A percentile compares a stretch with the other conserved stretches of the same genome.
phyloP scores from a whole-genome alignment of 2,113 vertebrate species.

The Perognathus longimembris region DNA sequence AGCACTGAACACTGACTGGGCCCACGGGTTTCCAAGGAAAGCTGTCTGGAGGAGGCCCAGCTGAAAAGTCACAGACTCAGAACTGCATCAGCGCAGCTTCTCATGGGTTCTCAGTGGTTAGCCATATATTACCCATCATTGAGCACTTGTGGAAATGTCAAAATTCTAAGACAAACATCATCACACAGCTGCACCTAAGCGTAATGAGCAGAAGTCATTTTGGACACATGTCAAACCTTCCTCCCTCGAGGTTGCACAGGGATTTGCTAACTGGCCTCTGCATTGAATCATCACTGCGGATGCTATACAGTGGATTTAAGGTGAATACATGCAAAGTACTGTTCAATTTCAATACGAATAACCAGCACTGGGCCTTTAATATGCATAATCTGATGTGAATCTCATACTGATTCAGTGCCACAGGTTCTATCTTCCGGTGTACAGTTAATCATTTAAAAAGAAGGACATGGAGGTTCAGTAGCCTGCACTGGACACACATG shows the following conservation, averaged over 20 bases:
- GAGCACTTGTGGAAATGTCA: conserved; percentile 5
- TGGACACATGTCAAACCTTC: background rate
- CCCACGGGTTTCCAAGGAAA: background rate
- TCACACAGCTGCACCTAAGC: conserved; percentile 7
- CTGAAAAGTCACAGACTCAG: background rate
- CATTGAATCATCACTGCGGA: background rate
- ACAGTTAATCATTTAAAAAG: background rate
- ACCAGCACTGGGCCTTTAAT: background rate
- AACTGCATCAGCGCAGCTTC: background rate
- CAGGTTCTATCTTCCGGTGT: background rate
- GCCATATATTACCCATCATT: background rate
- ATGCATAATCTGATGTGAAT: background rate
- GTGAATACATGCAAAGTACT: background rate
- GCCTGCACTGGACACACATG: background rate
- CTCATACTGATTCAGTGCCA: background rate
- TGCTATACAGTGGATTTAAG: background rate
- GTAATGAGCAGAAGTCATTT: conserved; percentile 19
- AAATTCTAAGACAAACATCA: conserved; percentile 12
- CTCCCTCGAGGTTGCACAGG: background rate
- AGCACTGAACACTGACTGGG: background rate
- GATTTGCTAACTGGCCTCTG: background rate
- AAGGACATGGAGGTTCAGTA: background rate
- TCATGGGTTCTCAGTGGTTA: conserved; percentile 10
- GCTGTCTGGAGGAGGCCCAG: background rate
- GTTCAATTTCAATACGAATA: background rate